Evolutionary conservation across 2,888 invertebrate genomes (phyloP), one percentile per base, ranked within the genome.

Genomic region (Drosophila pseudotalamancana): DNA sequence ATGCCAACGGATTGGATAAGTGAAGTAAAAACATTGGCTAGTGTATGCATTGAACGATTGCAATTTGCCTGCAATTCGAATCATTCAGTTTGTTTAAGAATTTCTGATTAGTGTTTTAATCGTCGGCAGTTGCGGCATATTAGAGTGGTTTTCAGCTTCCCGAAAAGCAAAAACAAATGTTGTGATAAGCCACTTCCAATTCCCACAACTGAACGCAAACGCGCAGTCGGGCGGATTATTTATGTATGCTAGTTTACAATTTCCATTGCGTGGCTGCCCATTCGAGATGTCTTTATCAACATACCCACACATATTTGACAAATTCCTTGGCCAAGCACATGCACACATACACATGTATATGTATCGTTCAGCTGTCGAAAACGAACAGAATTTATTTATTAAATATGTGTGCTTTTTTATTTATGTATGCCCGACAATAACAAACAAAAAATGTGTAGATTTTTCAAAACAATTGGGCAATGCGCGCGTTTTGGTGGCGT

Each of bases 221-320:
- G 11, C 32, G 4, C 5, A 11, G 9, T 50, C 32, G 46, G 29
- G 35, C 35, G 23, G 32, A 6, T 61, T 69, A 80, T 65, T 67
- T 78, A 64, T 19, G 18, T 19, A 37, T 79, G 61, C 67, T 53
- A 69, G 69, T 72, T 78, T 81, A 73, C 64, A 62, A 77, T 72
- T 46, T 23, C 21, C 43, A 27, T 14, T 29, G 14, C 21, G 32
- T 18, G 40, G 54, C 57, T 53, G 51, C 46, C 70, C 57, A 70
- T 62, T 70, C 48, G 48, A 43, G 61, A 69, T 55, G 68, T 53
- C 61, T 69, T 86, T 81, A 83, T 81, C 77, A 79, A 78, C 72
- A 72, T 45, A 32, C 34, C 37, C 56, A 37, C 37, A 49, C 45
- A 51, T 69, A 65, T 78, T 81, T 82, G 83, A 81, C 81, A 81